Conservation (phyloP, 2,797 vertebrate genomes). For the Okamejei kenojei region DNA sequence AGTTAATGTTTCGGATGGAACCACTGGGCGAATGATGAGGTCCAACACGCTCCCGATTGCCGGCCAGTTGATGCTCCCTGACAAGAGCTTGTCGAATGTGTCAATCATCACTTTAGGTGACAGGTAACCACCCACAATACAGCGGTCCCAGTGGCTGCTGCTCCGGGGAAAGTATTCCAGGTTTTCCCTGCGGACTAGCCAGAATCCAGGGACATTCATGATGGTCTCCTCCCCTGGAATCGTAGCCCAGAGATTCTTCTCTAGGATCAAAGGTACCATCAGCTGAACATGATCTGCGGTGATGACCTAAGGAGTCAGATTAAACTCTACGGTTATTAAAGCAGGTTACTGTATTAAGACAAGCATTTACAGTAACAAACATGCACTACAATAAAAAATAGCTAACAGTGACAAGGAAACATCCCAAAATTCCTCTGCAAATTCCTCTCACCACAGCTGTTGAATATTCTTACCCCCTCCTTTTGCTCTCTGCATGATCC, state of each 20-base stretch:
- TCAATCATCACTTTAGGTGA: slow-evolving; percentile 85
- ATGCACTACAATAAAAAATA: neutral
- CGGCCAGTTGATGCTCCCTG: slow-evolving; percentile 95
- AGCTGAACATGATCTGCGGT: slow-evolving; percentile 94
- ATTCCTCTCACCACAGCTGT: neutral
- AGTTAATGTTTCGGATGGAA: slow-evolving; percentile 79
- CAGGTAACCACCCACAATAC: slow-evolving; percentile 92
- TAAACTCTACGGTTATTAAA: neutral
- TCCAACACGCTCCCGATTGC: slow-evolving; percentile 90
- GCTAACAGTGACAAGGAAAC: no score
- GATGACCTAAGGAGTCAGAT: slow-evolving; percentile 71
- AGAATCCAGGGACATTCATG: slow-evolving; percentile 94
- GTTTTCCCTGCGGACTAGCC: slow-evolving; percentile 88
- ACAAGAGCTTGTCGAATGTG: slow-evolving; percentile 84
- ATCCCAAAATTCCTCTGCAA: neutral
- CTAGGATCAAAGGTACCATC: slow-evolving; percentile 85
- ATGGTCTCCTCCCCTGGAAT: slow-evolving; percentile 94
- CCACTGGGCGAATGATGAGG: slow-evolving; percentile 84
- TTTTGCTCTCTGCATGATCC: neutral
- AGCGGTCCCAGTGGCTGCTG: slow-evolving; percentile 98
- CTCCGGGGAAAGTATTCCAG: slow-evolving; percentile 91
- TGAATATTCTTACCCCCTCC: neutral
- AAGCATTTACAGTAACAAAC: neutral
- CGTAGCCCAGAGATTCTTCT: slow-evolving; percentile 92
- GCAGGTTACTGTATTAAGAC: neutral